Evolutionary conservation across 2,113 vertebrate species (phyloP).

Genomic region (Cromileptes altivelis): DNA sequence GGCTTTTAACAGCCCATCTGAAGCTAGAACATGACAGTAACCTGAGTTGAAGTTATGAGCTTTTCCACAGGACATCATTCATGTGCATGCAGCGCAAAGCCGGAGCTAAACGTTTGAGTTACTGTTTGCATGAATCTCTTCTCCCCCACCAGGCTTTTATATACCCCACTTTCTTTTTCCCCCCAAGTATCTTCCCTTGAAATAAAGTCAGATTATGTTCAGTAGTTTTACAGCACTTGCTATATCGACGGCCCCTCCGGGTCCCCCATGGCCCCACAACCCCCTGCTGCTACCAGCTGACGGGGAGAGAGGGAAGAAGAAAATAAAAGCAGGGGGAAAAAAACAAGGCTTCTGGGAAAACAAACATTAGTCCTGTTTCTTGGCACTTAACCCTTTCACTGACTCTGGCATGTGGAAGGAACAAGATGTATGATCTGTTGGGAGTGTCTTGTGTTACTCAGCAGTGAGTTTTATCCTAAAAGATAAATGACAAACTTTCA

Average conservation of each 20-base stretch:
- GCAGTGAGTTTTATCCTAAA: background rate
- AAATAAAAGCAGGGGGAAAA: constrained; percentile 46
- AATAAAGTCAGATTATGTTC: constrained; percentile 27
- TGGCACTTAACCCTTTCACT: constrained; percentile 66
- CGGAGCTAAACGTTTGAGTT: background rate
- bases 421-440: background rate
- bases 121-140: background rate
- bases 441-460: background rate
- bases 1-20: background rate
- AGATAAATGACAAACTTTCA: background rate
- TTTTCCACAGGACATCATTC: background rate
- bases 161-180: background rate
- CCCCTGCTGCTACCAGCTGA: constrained; percentile 73
- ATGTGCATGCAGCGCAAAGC: background rate
- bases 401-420: background rate
- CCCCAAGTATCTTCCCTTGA: background rate
- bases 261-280: constrained; percentile 39
- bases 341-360: constrained; percentile 70
- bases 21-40: background rate
- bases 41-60: background rate
- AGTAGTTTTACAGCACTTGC: constrained; percentile 51
- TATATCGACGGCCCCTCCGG: constrained; percentile 23
- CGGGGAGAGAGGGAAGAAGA: constrained; percentile 40
- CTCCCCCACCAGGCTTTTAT: constrained; percentile 2
- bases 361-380: constrained; percentile 56